Percentiles rank a stretch among this genome's conserved stretches.
phyloP scores from a whole-genome alignment of 2,888 invertebrate genomes.

The Mactromeris polynyma region DNA sequence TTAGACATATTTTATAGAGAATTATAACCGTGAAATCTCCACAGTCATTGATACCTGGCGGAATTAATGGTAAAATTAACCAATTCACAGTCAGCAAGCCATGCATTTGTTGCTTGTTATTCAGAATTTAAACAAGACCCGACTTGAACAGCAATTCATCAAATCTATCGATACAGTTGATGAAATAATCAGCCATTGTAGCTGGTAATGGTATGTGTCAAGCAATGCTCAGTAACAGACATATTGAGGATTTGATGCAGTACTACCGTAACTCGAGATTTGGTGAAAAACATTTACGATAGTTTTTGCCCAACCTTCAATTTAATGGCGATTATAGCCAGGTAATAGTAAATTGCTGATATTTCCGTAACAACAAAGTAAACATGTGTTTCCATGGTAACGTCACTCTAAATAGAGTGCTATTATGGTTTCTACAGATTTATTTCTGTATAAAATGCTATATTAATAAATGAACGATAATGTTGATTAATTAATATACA shows the following conservation, averaged over 20 bases:
- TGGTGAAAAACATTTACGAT: no score
- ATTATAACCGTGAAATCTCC: slow-evolving; percentile 4
- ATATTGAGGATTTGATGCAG: no score
- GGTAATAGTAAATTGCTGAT: not conserved
- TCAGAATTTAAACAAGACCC: not conserved
- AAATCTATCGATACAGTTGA: not conserved
- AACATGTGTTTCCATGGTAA: not conserved
- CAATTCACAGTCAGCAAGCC: not conserved
- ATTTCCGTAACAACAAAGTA: not conserved
- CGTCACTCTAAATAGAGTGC: no score
- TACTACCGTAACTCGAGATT: no score
- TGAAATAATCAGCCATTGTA: not conserved
- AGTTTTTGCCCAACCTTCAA: no score
- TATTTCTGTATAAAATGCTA: no score
- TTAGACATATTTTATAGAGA: not conserved
- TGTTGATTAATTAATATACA: no score
- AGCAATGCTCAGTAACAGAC: not conserved
- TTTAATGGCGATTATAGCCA: no score
- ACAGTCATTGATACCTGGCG: not conserved
- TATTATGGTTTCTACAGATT: no score
- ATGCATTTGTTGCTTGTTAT: not conserved
- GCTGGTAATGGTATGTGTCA: not conserved
- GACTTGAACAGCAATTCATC: not conserved
- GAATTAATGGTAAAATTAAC: slow-evolving; percentile 15
- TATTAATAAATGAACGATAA: no score